A percentile compares a stretch with the other conserved stretches of the same genome.
phyloP scores from a whole-genome alignment of 2,888 invertebrate genomes.

The Microctonus brassicae region DNA sequence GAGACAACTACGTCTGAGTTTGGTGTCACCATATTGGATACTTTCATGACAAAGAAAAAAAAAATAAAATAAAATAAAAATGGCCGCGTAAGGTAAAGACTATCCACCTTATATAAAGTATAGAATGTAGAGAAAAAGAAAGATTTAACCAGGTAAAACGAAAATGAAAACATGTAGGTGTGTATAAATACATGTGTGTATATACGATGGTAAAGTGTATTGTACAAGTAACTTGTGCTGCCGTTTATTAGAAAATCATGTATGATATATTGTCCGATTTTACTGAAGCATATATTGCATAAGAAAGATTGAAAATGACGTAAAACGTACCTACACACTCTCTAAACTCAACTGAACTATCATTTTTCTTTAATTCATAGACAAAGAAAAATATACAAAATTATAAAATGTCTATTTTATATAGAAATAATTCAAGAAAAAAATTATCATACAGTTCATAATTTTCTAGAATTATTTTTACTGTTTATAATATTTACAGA shows the following conservation, averaged over 20 bases:
- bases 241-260: conserved; percentile 63
- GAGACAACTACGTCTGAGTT: conserved; percentile 54
- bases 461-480: no score
- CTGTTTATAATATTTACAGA: no score
- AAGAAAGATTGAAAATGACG: conserved; percentile 44
- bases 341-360: neutral
- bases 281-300: no score
- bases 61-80: neutral
- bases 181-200: conserved; percentile 5
- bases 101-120: conserved; percentile 21
- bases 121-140: conserved; percentile 24
- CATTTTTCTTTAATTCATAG: no score
- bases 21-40: conserved; percentile 63
- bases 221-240: conserved; percentile 36
- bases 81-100: conserved; percentile 27
- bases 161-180: conserved; percentile 9
- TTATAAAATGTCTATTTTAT: no score
- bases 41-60: conserved; percentile 41
- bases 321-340: conserved; percentile 41
- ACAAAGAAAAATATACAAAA: no score
- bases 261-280: conserved; percentile 57
- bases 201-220: conserved; percentile 11
- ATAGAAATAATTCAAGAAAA: no score
- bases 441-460: no score
- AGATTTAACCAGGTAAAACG: neutral